Evolutionary conservation across 92 coral and sea anemone species (phyloP).

Genomic region (Desmophyllum pertusum): DNA sequence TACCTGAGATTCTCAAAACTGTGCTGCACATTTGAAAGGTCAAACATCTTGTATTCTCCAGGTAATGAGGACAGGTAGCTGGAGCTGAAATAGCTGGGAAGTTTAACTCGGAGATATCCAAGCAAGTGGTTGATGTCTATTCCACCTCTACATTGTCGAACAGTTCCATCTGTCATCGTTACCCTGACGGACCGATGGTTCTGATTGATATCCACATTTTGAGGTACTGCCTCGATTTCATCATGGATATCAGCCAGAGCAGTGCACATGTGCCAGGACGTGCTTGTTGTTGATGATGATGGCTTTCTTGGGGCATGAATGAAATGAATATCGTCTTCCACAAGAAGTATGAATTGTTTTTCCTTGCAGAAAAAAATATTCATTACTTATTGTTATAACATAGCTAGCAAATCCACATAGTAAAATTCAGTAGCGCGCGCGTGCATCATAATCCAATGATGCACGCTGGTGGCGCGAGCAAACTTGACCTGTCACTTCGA

Average conservation of each 20-base stretch:
- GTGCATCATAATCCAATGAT: too few relatives aligned
- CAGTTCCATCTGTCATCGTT: conserved; percentile 26
- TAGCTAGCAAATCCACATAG: too few relatives aligned
- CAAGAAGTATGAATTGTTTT: conserved; percentile 20
- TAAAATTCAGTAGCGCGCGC: too few relatives aligned
- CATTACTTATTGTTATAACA: too few relatives aligned
- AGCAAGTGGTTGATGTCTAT: conserved; percentile 44
- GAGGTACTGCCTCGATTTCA: conserved; percentile 11
- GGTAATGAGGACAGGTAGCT: conserved; percentile 34
- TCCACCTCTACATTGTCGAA: conserved; percentile 30
- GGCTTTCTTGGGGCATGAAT: conserved; percentile 37
- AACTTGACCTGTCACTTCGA: too few relatives aligned
- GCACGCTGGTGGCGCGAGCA: too few relatives aligned
- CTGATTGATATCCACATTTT: background rate
- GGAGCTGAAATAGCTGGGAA: conserved; percentile 12
- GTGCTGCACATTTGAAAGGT: background rate
- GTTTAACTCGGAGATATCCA: conserved; percentile 24
- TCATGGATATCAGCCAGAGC: conserved; percentile 37
- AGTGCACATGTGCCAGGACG: conserved; percentile 47
- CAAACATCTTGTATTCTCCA: background rate
- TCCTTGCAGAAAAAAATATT: conserved; percentile 31
- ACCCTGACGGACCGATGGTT: conserved; percentile 45
- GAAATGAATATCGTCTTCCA: conserved; percentile 7
- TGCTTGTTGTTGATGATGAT: conserved; percentile 24
- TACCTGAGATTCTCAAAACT: background rate